Conservation (phyloP, 2,888 invertebrate genomes). For the Sinhomidia bicolor region DNA sequence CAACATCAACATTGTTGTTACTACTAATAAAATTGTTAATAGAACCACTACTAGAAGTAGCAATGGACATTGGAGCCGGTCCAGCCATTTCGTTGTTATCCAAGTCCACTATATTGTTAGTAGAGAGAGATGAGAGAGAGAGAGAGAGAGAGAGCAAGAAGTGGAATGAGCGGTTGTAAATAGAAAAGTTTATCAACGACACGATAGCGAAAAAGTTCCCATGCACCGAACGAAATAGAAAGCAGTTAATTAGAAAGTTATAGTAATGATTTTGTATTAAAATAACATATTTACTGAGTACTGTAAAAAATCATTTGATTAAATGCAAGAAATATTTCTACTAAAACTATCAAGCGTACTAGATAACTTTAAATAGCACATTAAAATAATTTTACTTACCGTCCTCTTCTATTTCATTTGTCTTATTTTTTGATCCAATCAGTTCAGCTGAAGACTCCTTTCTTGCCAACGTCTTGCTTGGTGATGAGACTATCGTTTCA, state of each 20-base stretch:
- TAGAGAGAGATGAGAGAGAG: background rate
- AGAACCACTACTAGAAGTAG: background rate
- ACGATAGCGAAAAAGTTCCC: background rate
- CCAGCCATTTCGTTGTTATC: constrained; percentile 16
- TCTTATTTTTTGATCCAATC: background rate
- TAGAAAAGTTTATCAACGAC: background rate
- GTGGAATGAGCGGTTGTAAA: background rate
- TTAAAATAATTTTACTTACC: too few species aligned
- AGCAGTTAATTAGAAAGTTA: background rate
- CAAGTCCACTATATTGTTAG: constrained; percentile 60
- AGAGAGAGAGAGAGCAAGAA: background rate
- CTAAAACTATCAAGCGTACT: too few species aligned
- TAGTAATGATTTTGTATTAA: too few species aligned
- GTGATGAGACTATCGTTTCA: background rate
- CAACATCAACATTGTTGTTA: background rate
- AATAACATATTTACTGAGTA: too few species aligned
- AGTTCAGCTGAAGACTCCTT: constrained; percentile 14
- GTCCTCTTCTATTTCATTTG: background rate
- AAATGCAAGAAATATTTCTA: too few species aligned
- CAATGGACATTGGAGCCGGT: background rate
- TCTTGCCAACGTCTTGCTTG: background rate
- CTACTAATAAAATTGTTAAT: background rate
- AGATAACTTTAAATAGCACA: too few species aligned
- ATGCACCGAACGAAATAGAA: background rate
- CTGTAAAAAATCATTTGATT: too few species aligned